Percentiles rank a stretch among this genome's conserved stretches.
Conservation (phyloP, 2,888 invertebrate species). For the Notocelia uddmanniana region DNA sequence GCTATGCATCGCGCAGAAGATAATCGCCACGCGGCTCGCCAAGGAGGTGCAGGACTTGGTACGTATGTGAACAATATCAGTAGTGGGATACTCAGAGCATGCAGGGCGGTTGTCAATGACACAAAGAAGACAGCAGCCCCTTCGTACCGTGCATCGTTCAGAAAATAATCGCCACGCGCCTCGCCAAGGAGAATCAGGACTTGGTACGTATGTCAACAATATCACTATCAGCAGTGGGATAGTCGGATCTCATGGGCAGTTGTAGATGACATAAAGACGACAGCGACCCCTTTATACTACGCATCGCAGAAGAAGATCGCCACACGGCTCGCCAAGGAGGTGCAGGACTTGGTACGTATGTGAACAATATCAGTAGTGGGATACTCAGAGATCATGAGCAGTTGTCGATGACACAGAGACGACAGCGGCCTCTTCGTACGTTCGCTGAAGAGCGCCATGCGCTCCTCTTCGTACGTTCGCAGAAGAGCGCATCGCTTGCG, state of each 20-base stretch:
- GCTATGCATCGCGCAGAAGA: slow-evolving; percentile 97
- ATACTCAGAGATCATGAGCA: too few relatives aligned
- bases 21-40: slow-evolving; percentile 91
- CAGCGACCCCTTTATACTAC: too few relatives aligned
- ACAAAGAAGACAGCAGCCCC: slow-evolving; percentile 95
- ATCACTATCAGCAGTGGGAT: background rate
- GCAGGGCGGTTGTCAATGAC: too few relatives aligned
- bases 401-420: slow-evolving; percentile 83
- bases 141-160: slow-evolving; percentile 97
- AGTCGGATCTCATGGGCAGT: too few relatives aligned
- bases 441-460: slow-evolving; percentile 95
- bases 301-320: background rate
- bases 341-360: slow-evolving; percentile 1
- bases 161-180: slow-evolving; percentile 93
- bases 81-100: too few relatives aligned
- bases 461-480: too few relatives aligned
- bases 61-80: slow-evolving; percentile 58
- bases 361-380: too few relatives aligned
- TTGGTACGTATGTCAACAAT: slow-evolving; percentile 85
- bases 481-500: slow-evolving; percentile 94
- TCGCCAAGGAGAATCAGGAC: slow-evolving; percentile 97
- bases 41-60: slow-evolving; percentile 98
- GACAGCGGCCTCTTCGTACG: slow-evolving; percentile 98
- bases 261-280: too few relatives aligned
- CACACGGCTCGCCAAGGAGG: background rate